Evolutionary conservation across 2,797 vertebrate species (phyloP), one percentile per base, ranked within the genome.

Genomic region (Fratercula arctica): DNA sequence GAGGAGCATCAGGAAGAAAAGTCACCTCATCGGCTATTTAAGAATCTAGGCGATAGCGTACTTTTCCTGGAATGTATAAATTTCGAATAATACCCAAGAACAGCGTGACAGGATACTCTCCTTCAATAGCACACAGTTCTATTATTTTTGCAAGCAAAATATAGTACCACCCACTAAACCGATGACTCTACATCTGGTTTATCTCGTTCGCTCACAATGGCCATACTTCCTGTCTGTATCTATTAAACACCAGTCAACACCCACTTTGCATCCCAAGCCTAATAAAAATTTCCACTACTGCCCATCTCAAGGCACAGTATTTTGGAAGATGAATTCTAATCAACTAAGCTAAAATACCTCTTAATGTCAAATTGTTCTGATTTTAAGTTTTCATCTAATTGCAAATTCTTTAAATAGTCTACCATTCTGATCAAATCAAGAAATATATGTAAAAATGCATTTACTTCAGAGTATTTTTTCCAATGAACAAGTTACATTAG

Each of bases 181-280:
- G 17, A 95, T 89, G 96, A 91, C 90, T 98, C 85, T 53, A 60
- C 74, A 91, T 89, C 86, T 96, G 70, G 90, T 96, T 84, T 97
- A 97, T 92, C 95, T 96, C 13, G 16, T 80, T 94, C 76, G 3
- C 69, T 96, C 91, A 96, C 79, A 95, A 92, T 89, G 48, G 48
- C 57, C 77, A 92, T 35, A 84, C 73, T 97, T 97, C 92, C 94
- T 87, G 87, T 23, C 93, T 81, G 20, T 82, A 97, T 94, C 92
- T 93, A 81, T 50, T 76, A 31, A 96, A 82, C 43, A 78, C 63
- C 73, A 83, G 92, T 46, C 59, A 96, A 94, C 92, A 88, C 89
- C 93, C 93, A 94, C 82, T 86, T 81, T 69, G 67, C 59, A 87
- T 76, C 79, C 70, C 89, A 84, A 96, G 43, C 31, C 61, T 51